Percentiles rank a stretch among this genome's conserved stretches.
Evolutionary conservation across 2,797 vertebrate genomes (phyloP).

Genomic region (Scomberomorus guttatus): DNA sequence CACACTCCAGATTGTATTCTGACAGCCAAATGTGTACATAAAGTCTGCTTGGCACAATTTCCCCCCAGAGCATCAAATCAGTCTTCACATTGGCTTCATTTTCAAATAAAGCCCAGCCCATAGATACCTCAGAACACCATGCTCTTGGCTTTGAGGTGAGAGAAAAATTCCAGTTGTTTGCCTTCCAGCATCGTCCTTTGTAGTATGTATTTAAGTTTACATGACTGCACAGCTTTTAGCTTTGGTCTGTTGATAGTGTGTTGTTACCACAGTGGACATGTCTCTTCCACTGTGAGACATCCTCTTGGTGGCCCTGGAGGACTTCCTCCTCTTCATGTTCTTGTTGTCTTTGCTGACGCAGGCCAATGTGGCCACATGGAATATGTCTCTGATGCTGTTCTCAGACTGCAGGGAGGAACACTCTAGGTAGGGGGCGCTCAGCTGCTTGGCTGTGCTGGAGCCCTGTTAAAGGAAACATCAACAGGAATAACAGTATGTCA

Average conservation of each 20-base stretch:
- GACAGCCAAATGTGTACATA: background rate
- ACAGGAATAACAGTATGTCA: background rate
- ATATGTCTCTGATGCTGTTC: slow-evolving; percentile 95
- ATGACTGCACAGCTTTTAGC: slow-evolving; percentile 92
- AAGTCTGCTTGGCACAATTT: too few relatives aligned
- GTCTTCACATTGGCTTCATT: background rate
- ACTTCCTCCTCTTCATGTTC: slow-evolving; percentile 91
- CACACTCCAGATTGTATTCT: background rate
- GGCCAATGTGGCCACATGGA: slow-evolving; percentile 92
- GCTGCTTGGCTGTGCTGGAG: slow-evolving; percentile 93
- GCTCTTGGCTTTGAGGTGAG: too few relatives aligned
- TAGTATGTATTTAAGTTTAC: slow-evolving; percentile 75
- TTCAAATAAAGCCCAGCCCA: background rate
- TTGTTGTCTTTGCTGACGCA: slow-evolving; percentile 93
- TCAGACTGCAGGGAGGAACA: slow-evolving; percentile 93
- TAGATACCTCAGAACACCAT: too few relatives aligned
- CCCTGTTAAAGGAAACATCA: slow-evolving; percentile 81
- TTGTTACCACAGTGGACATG: slow-evolving; percentile 86
- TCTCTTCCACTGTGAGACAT: slow-evolving; percentile 91
- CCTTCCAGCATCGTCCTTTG: background rate
- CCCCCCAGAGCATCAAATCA: too few relatives aligned
- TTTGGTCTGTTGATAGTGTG: slow-evolving; percentile 90
- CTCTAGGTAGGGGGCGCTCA: slow-evolving; percentile 92
- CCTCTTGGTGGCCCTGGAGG: slow-evolving; percentile 88
- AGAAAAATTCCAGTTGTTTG: background rate